These are phyloP conservation scores for Apamea sordens DNA, from an alignment of 2,888 invertebrate species.

Conservation along the genomic window DNA sequence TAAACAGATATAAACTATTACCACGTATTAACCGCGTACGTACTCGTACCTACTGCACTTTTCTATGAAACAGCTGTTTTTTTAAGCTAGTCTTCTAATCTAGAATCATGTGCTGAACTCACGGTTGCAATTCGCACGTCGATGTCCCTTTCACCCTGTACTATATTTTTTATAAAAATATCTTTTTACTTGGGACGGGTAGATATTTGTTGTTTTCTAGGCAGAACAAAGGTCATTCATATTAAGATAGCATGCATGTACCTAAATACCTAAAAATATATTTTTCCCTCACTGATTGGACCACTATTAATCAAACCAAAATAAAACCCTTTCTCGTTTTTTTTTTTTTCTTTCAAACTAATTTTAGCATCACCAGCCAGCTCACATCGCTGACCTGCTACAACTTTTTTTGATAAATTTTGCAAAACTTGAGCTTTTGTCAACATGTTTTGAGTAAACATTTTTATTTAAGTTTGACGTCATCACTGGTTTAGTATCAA, in stretches of 20 bases:
- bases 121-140: no score
- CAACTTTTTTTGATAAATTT: background rate
- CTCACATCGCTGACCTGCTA: background rate
- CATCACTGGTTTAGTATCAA: background rate
- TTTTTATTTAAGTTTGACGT: background rate
- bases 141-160: no score
- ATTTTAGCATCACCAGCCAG: background rate
- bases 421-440: background rate
- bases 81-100: no score
- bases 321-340: background rate
- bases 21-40: no score
- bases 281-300: background rate
- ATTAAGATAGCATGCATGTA: background rate
- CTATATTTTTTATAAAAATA: no score
- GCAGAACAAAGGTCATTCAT: background rate
- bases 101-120: no score
- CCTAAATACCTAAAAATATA: background rate
- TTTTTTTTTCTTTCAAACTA: background rate
- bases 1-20: background rate
- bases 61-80: no score
- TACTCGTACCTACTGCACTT: no score
- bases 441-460: no score
- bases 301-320: background rate
- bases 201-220: background rate
- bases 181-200: no score